Conservation (phyloP, 2,113 vertebrate genomes). For the Cromileptes altivelis region DNA sequence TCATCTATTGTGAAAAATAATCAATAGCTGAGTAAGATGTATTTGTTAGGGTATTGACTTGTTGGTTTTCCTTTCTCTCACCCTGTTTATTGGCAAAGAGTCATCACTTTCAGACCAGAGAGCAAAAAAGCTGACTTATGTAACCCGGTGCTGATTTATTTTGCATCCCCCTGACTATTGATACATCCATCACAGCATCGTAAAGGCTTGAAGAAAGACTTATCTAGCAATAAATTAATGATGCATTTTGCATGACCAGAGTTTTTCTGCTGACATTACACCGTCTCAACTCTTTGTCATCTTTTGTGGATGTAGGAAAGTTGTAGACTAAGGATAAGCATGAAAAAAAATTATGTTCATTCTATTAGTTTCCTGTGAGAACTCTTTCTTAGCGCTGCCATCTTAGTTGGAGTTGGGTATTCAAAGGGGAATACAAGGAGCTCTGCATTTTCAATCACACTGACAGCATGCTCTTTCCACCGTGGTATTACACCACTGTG, state of each 20-base stretch:
- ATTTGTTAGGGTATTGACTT: conserved; percentile 34
- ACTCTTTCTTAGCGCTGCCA: background rate
- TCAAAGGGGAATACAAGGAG: conserved; percentile 15
- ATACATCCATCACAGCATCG: conserved; percentile 39
- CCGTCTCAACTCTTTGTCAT: background rate
- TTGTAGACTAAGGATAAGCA: background rate
- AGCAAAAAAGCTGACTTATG: conserved; percentile 13
- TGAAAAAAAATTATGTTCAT: background rate
- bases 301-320: background rate
- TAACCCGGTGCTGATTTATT: background rate
- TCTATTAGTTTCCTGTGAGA: background rate
- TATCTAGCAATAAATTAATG: conserved; percentile 30
- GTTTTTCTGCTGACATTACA: conserved; percentile 23
- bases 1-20: conserved; percentile 13
- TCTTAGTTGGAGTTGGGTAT: conserved; percentile 4
- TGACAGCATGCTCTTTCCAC: conserved; percentile 23
- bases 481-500: background rate
- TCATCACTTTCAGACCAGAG: conserved; percentile 10
- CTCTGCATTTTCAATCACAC: conserved; percentile 23
- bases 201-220: conserved; percentile 11
- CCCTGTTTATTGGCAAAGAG: background rate
- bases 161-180: conserved; percentile 10
- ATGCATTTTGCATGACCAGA: conserved; percentile 2
- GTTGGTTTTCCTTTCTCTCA: conserved; percentile 16
- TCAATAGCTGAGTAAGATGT: conserved; percentile 20